Evolutionary conservation across 1,140 invertebrate genomes (phyloP), one percentile per base, ranked within the genome.

Genomic region (Drosophila guanche): DNA sequence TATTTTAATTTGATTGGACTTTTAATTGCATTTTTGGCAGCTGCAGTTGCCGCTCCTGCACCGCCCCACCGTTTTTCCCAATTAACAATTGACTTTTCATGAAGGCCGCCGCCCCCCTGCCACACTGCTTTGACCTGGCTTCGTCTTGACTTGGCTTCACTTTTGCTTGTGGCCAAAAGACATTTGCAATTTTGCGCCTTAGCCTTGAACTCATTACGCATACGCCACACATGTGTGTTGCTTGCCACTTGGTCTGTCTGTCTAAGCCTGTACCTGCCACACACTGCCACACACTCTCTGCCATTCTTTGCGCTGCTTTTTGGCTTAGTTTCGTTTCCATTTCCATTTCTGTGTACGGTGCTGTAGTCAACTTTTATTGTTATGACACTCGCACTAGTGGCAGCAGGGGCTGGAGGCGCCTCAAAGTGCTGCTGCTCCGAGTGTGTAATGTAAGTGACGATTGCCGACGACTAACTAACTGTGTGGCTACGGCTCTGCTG

Each of bases 31-130:
- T 68, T 81, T 81, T 45, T 23, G 57, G 52, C 45, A 42, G 52
- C 41, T 54, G 41, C 14, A 33, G 22, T 60, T 48, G 43, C n/a
- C n/a, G n/a, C n/a, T n/a, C n/a, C n/a, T n/a, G n/a, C n/a, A n/a
- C n/a, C n/a, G n/a, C 33, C 47, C 16, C 27, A 43, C 55, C 58
- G 53, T 61, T 67, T 46, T 67, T 73, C 59, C 60, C 81, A 86
- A 85, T 86, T 85, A 77, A 68, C 80, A 76, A 86, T 80, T 76
- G 80, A 76, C 80, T 85, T 79, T 83, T 84, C 76, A 76, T 72
- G 55, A 76, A 65, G 23, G 78, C 60, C 65, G 23, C 27, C 22
- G 25, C 8, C 4, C 1, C 1, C 27, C 27, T 0, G 6, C 5
- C 16, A 20, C n/a, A n/a, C n/a, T n/a, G n/a, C 33, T 37, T 37